Evolutionary conservation across 1,140 invertebrate species (phyloP), one percentile per base, ranked within the genome.

Genomic region (Chymomyza costata): DNA sequence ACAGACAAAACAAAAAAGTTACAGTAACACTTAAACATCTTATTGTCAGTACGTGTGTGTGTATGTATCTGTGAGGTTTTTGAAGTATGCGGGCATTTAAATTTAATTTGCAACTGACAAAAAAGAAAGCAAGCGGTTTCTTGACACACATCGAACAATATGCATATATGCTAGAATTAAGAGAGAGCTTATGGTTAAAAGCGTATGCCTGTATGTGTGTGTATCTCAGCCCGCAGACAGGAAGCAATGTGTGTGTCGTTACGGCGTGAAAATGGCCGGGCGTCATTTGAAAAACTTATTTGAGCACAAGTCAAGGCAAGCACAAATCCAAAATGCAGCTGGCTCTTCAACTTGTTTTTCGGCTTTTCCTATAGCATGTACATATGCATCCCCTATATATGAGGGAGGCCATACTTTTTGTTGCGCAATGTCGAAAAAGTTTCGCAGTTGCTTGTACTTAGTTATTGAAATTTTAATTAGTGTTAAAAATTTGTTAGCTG

Each of bases 81-180:
- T 39, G 25, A 39, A 43, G n/a, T 56, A 71, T 71, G 68, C 62
- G 68, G 68, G 68, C 66, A 71, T 71, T 71, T 71, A 71, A 71
- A 71, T 71, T 71, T 71, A 71, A 71, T 71, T 71, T 71, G 67
- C 68, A 71, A 66, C 68, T 71, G 67, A 66, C 57, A 71, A 62
- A 70, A 70, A 67, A 71, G 66, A 70, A 70, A 71, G 67, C 61
- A 70, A 65, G 65, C 55, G 56, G 55, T 70, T 70, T 70, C 66
- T 70, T 70, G 60, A 65, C 60, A 70, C 60, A 70, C 54, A 50
- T 53, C 25, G 55, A 10, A 28, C 52, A 48, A 49, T 50, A 68
- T 69, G 32, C 30, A 19, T 31, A 16, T 18, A 18, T 18, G 17
- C 25, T 5, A 28, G 5, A 10, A 28, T 28, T 28, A 28, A 28